Conservation (phyloP, 2,888 invertebrate genomes). For the Platypus cylindrus region DNA sequence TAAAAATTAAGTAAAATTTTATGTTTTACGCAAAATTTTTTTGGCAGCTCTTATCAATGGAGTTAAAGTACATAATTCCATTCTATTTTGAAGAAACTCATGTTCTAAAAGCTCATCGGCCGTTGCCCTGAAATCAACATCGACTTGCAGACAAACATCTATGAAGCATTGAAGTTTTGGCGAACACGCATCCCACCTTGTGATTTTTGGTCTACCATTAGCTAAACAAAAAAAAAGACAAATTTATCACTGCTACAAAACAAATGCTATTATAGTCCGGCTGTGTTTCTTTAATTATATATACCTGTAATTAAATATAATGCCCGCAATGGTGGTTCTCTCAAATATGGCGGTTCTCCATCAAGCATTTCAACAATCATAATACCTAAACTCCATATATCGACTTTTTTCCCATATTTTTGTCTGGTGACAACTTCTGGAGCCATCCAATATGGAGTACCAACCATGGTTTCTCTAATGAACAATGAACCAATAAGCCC, state of each 20-base stretch:
- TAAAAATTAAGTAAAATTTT: too few relatives aligned
- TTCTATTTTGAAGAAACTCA: conserved; percentile 65
- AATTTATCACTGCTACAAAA: too few relatives aligned
- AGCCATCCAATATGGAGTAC: conserved; percentile 99
- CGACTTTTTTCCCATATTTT: conserved; percentile 77
- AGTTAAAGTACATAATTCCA: conserved; percentile 67
- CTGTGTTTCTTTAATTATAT: too few relatives aligned
- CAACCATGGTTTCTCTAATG: conserved; percentile 82
- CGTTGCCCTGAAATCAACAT: conserved; percentile 64
- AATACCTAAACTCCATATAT: conserved; percentile 93
- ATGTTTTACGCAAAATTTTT: conserved; percentile 58
- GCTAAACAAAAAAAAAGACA: conserved; percentile 34
- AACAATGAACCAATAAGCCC: background rate
- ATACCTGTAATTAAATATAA: conserved; percentile 75
- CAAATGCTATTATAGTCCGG: too few relatives aligned
- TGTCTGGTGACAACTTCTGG: conserved; percentile 88
- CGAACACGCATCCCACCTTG: conserved; percentile 68
- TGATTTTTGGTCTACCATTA: conserved; percentile 84
- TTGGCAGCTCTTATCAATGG: conserved; percentile 89
- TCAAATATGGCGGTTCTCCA: conserved; percentile 93
- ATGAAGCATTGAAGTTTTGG: conserved; percentile 68
- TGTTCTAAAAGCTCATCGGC: conserved; percentile 69
- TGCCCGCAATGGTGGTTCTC: conserved; percentile 84
- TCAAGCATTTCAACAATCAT: conserved; percentile 98
- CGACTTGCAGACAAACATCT: conserved; percentile 77